phyloP scores from a whole-genome alignment of 1,140 invertebrate genomes.

The Euschistus heros region DNA sequence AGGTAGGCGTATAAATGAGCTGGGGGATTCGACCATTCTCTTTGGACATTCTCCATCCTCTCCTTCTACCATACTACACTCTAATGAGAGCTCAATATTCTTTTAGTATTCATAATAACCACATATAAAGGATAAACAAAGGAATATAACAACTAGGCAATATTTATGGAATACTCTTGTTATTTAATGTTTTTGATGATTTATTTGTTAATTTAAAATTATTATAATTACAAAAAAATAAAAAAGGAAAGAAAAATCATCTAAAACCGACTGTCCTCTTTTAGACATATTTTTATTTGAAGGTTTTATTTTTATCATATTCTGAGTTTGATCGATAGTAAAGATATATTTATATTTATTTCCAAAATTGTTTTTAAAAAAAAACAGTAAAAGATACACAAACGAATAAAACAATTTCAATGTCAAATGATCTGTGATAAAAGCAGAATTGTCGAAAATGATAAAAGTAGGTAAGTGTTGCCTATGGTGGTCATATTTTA shows the following conservation, averaged over 20 bases:
- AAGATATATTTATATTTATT: no score
- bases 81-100: slow-evolving; percentile 14
- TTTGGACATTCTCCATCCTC: neutral
- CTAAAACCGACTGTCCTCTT: neutral
- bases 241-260: slow-evolving; percentile 8
- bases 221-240: neutral
- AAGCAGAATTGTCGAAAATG: neutral
- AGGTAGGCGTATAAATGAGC: neutral
- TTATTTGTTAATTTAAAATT: slow-evolving; percentile 5
- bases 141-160: slow-evolving; percentile 16
- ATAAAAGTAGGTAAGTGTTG: neutral
- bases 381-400: slow-evolving; percentile 4
- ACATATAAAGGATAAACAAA: slow-evolving; percentile 11
- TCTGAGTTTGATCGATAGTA: neutral
- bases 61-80: slow-evolving; percentile 16
- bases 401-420: neutral
- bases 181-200: slow-evolving; percentile 3
- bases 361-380: neutral
- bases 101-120: slow-evolving; percentile 17
- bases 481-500: neutral
- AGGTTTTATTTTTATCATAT: slow-evolving; percentile 13
- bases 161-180: slow-evolving; percentile 9
- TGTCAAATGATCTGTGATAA: slow-evolving; percentile 20
- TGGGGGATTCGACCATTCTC: slow-evolving; percentile 3
- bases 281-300: slow-evolving; percentile 22